A percentile compares a stretch with the other conserved stretches of the same genome.
These are phyloP conservation scores for Calosoma granatense DNA, from an alignment of 1,140 invertebrate species.

Conservation along the genomic window DNA sequence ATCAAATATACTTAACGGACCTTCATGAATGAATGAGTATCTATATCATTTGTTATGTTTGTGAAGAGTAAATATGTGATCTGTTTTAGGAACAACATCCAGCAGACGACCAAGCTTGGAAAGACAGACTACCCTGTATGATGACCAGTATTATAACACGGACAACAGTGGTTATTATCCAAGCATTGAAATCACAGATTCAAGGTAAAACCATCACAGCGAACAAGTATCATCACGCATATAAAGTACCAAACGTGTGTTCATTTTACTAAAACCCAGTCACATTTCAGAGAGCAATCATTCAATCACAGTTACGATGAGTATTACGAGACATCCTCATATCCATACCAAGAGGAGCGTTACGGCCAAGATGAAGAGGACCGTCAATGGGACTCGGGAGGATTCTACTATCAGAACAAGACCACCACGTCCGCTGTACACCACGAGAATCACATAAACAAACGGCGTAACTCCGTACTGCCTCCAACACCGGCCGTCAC, in stretches of 20 bases:
- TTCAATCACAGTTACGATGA: constrained; percentile 38
- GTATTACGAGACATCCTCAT: constrained; percentile 43
- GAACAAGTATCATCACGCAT: too few relatives aligned
- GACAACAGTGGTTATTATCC: constrained; percentile 22
- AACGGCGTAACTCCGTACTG: constrained; percentile 37
- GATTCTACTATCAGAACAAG: constrained; percentile 30
- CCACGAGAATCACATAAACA: constrained; percentile 28
- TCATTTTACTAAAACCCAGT: background rate
- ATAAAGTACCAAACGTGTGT: too few relatives aligned
- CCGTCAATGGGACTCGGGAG: constrained; percentile 58
- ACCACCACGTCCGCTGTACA: constrained; percentile 16
- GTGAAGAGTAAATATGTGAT: too few relatives aligned
- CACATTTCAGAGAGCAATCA: constrained; percentile 3
- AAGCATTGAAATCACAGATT: constrained; percentile 8
- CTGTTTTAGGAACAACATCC: constrained; percentile 32
- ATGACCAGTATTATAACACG: constrained; percentile 43
- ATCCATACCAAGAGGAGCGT: constrained; percentile 40
- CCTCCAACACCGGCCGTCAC: constrained; percentile 17
- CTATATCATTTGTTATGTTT: too few relatives aligned
- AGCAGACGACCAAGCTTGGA: constrained; percentile 64
- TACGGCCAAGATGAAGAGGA: constrained; percentile 55
- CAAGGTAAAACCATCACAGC: background rate
- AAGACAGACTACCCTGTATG: constrained; percentile 67
- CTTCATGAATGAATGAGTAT: too few relatives aligned
- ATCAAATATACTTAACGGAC: too few relatives aligned